Percentiles rank a stretch among this genome's conserved stretches.
These are phyloP conservation scores for Chaetophractus vellerosus DNA, from an alignment of 2,797 vertebrate genomes.

Conservation along the genomic window DNA sequence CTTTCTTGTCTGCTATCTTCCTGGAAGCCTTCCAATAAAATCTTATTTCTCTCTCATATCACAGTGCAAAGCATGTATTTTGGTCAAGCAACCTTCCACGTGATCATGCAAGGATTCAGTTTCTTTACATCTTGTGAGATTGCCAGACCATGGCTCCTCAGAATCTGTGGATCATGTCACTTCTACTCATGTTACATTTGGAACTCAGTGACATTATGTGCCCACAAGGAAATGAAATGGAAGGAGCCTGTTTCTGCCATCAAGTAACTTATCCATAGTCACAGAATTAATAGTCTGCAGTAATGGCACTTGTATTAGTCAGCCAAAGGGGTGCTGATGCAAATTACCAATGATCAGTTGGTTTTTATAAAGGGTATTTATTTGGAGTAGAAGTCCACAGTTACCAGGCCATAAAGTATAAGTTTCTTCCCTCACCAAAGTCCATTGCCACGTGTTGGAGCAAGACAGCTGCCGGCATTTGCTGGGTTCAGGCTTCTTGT, in stretches of 20 bases:
- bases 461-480: no score
- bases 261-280: not conserved
- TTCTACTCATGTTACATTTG: not conserved
- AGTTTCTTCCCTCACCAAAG: no score
- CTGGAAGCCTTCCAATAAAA: no score
- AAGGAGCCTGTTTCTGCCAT: not conserved
- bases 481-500: no score
- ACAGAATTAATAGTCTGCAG: not conserved
- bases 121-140: not conserved
- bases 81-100: not conserved
- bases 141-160: not conserved
- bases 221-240: not conserved
- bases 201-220: not conserved
- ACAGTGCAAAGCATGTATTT: not conserved
- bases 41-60: not conserved
- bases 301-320: no score
- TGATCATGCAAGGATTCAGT: not conserved
- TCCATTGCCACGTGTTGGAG: no score
- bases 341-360: no score
- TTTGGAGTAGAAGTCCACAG: no score
- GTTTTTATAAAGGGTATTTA: no score
- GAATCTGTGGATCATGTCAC: not conserved
- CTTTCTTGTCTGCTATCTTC: no score
- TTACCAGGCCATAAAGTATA: no score
- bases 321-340: no score